Conservation (phyloP, 2,888 invertebrate genomes). For the Eugnorisma glareosa region DNA sequence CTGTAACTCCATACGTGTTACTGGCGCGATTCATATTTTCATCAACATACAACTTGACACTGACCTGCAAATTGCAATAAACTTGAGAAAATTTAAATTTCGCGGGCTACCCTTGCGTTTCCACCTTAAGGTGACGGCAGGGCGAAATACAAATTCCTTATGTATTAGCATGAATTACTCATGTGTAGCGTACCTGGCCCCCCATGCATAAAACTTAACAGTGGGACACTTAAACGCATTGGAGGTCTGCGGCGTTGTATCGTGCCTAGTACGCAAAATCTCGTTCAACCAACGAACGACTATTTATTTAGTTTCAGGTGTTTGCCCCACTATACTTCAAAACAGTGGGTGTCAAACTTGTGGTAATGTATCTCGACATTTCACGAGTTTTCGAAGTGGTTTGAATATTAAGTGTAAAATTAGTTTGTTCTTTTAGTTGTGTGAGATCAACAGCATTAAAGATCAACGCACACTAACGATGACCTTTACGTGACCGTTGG, state of each 20-base stretch:
- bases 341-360: background rate
- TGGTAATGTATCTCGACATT: background rate
- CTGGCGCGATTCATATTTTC: too few species aligned
- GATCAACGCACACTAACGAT: background rate
- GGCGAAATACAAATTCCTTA: background rate
- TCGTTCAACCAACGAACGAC: background rate
- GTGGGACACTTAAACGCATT: background rate
- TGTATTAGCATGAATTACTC: background rate
- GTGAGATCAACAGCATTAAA: background rate
- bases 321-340: background rate
- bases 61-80: too few species aligned
- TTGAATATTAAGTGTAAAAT: background rate
- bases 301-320: background rate
- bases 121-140: background rate
- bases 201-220: background rate
- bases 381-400: background rate
- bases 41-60: too few species aligned
- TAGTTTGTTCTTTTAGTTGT: background rate
- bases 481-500: background rate
- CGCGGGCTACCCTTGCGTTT: too few species aligned
- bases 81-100: too few species aligned
- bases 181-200: background rate
- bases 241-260: background rate
- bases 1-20: too few species aligned
- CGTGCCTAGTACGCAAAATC: too few species aligned